A percentile compares a stretch with the other conserved stretches of the same genome.
Conservation (phyloP, 2,888 invertebrate genomes). For the Drosophila kuntzei region DNA sequence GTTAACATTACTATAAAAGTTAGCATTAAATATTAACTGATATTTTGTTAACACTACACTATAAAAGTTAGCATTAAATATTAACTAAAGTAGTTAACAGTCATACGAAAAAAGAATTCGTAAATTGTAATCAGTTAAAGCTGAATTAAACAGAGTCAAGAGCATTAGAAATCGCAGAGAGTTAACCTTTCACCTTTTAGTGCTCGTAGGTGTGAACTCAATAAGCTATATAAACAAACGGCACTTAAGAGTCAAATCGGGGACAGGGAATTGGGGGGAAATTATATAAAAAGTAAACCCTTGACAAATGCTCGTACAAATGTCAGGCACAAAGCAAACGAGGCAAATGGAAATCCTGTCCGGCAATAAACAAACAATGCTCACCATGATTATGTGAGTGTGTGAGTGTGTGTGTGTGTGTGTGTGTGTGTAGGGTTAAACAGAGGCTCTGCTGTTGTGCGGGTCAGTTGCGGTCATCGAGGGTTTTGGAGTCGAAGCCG, state of each 20-base stretch:
- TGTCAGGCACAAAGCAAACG: slow-evolving; percentile 61
- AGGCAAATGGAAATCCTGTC: slow-evolving; percentile 67
- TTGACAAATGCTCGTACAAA: slow-evolving; percentile 51
- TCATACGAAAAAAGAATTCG: background rate
- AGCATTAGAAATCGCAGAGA: slow-evolving; percentile 1
- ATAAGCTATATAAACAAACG: slow-evolving; percentile 54
- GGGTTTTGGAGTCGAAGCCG: slow-evolving; percentile 25
- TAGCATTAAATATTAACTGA: too few relatives aligned
- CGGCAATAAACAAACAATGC: slow-evolving; percentile 71
- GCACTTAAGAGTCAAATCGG: slow-evolving; percentile 8
- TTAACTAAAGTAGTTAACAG: too few relatives aligned
- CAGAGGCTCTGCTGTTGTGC: slow-evolving; percentile 26
- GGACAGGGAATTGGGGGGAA: background rate
- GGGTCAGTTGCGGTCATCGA: slow-evolving; percentile 59
- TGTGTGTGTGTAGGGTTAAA: slow-evolving; percentile 7
- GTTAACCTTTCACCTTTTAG: background rate
- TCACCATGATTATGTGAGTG: slow-evolving; percentile 18
- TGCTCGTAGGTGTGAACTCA: slow-evolving; percentile 41
- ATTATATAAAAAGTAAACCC: slow-evolving; percentile 48
- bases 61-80: too few relatives aligned
- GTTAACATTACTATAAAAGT: too few relatives aligned
- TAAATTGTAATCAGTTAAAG: background rate
- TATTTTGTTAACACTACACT: too few relatives aligned
- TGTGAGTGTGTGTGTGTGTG: slow-evolving; percentile 8
- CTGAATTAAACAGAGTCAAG: background rate